These are phyloP conservation scores for Actinemys pallida DNA, from an alignment of 2,113 vertebrate genomes.

Conservation along the genomic window DNA sequence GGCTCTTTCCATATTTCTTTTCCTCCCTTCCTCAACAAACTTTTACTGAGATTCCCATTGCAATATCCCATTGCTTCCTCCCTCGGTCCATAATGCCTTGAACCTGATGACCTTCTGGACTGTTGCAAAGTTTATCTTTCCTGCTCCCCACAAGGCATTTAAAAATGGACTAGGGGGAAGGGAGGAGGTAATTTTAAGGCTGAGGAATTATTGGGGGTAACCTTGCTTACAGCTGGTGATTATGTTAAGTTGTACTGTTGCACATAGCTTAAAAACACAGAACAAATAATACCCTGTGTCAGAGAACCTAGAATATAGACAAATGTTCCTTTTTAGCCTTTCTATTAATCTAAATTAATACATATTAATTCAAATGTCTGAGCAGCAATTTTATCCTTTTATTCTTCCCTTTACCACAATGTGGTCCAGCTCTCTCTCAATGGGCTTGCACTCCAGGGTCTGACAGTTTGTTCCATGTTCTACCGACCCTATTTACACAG, in stretches of 20 bases:
- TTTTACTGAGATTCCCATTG: not conserved
- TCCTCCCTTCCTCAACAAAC: not conserved
- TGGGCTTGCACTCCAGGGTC: not conserved
- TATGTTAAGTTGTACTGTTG: not conserved
- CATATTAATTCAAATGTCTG: not conserved
- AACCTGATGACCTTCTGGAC: not conserved
- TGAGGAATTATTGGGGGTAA: not conserved
- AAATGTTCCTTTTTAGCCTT: not conserved
- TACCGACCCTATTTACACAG: not conserved
- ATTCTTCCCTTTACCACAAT: not conserved
- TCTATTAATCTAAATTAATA: not conserved
- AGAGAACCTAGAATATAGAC: rapidly evolving
- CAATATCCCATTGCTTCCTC: not conserved
- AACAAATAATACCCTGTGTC: not conserved
- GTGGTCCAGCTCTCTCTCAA: not conserved
- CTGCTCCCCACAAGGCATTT: not conserved
- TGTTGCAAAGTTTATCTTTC: not conserved
- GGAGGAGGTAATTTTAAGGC: not conserved
- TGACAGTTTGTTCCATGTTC: not conserved
- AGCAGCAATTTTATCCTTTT: not conserved
- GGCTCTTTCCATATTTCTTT: not conserved
- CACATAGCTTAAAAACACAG: not conserved
- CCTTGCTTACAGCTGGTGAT: not conserved
- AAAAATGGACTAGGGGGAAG: not conserved
- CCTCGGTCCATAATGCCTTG: not conserved